Conservation (phyloP, 2,888 invertebrate genomes). For the Xestia ashworthii region DNA sequence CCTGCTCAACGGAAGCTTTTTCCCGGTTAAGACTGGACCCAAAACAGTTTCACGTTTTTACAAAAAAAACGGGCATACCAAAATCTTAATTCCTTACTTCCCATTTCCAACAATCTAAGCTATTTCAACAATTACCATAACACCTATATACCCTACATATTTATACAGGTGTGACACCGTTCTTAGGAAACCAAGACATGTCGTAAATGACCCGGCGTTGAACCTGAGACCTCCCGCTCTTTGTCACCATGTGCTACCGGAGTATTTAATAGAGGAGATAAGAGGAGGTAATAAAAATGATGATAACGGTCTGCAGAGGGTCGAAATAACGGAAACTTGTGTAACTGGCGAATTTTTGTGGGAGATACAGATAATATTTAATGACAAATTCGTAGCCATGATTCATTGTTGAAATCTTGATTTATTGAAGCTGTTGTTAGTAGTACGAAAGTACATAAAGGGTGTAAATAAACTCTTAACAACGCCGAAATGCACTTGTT, state of each 20-base stretch:
- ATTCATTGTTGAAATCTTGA: not conserved
- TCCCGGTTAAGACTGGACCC: too few species aligned
- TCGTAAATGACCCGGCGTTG: conserved; percentile 41
- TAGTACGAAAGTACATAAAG: too few species aligned
- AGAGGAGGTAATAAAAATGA: conserved; percentile 28
- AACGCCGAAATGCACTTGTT: too few species aligned
- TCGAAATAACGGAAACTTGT: conserved; percentile 17
- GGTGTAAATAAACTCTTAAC: too few species aligned
- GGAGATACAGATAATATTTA: not conserved
- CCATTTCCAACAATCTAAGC: not conserved
- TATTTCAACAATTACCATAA: conserved; percentile 5
- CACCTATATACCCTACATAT: conserved; percentile 33
- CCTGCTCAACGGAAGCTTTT: too few species aligned
- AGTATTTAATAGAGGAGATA: conserved; percentile 31
- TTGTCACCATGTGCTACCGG: conserved; percentile 38
- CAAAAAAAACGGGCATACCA: too few species aligned
- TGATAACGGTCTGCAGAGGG: conserved; percentile 24
- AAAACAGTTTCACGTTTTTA: too few species aligned
- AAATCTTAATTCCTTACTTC: not conserved
- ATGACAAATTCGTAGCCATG: not conserved
- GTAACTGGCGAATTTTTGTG: not conserved
- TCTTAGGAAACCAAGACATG: conserved; percentile 30
- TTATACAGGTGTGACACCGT: conserved; percentile 37
- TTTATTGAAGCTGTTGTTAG: too few species aligned
- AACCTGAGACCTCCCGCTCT: conserved; percentile 38